Evolutionary conservation across 2,888 invertebrate genomes (phyloP), one percentile per base, ranked within the genome.

Genomic region (Drepanosiphum platanoidis): DNA sequence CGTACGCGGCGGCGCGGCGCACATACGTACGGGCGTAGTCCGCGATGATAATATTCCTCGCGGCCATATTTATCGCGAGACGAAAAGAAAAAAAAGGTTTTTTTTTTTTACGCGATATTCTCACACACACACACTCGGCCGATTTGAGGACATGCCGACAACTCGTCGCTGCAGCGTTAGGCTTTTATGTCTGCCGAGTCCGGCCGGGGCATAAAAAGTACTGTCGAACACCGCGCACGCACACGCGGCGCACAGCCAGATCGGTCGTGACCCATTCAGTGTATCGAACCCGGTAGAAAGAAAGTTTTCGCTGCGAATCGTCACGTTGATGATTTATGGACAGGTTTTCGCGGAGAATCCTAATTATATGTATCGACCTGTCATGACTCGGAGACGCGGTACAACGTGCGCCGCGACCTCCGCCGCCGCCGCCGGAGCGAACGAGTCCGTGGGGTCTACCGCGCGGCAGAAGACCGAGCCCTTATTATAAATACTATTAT

Each of bases 241-340:
- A 58, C n/a, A 61, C 27, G 13, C 27, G 9, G 58, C 61, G 18
- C 27, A 3, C 30, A 13, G 46, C n/a, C 34, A 30, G 52, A 58
- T 58, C 79, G 58, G 64, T 82, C 82, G 82, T 82, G 82, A 82
- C 72, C 82, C 72, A 64, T 82, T 64, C 82, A 30, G 39, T n/a
- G n/a, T 58, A 58, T 30, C 27, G 64, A 64, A 71, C 82, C 64
- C 61, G 72, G 82, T 39, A 74, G 82, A 82, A n/a, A 82, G 82
- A 82, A 82, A 82, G 82, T 74, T 42, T 82, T 64, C 81, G 58
- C 36, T 58, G 71, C 58, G 71, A 71, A 64, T 77, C 81, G 71
- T 81, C 71, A 81, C 81, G 82, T 74, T 42, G 72, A 82, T 82
- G 42, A 82, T 82, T 82, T 82, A 82, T 42, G 61, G 72, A 82